These are phyloP conservation scores for Babylonia areolata DNA, from an alignment of 1,140 invertebrate genomes.

Conservation along the genomic window DNA sequence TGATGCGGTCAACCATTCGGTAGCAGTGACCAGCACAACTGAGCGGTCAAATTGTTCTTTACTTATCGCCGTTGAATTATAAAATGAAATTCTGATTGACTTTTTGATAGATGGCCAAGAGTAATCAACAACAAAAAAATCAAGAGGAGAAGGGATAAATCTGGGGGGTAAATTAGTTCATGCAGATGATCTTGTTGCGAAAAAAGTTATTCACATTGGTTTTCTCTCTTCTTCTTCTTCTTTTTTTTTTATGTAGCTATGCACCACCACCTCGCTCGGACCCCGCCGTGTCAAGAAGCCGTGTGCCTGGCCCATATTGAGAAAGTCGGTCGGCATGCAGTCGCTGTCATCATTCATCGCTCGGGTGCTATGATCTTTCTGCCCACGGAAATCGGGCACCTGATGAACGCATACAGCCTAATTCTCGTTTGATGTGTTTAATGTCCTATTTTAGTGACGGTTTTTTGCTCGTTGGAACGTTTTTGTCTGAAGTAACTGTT, in stretches of 20 bases:
- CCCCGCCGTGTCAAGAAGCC: constrained; percentile 17
- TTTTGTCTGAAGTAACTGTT: not conserved
- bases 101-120: no score
- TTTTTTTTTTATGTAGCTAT: not conserved
- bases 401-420: not conserved
- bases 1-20: no score
- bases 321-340: constrained; percentile 12
- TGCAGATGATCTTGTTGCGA: no score
- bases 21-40: no score
- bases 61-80: no score
- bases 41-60: no score
- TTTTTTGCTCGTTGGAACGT: not conserved
- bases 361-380: not conserved
- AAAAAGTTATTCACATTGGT: no score
- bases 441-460: not conserved
- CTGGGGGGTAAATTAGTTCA: no score
- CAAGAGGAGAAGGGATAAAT: no score
- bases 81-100: no score
- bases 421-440: not conserved
- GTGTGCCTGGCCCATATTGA: constrained; percentile 22
- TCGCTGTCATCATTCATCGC: constrained; percentile 2
- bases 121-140: no score
- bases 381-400: not conserved
- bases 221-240: not conserved
- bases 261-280: constrained; percentile 13